Percentiles rank a stretch among this genome's conserved stretches.
Conservation (phyloP, 1,140 invertebrate species). For the Achroia grisella region DNA sequence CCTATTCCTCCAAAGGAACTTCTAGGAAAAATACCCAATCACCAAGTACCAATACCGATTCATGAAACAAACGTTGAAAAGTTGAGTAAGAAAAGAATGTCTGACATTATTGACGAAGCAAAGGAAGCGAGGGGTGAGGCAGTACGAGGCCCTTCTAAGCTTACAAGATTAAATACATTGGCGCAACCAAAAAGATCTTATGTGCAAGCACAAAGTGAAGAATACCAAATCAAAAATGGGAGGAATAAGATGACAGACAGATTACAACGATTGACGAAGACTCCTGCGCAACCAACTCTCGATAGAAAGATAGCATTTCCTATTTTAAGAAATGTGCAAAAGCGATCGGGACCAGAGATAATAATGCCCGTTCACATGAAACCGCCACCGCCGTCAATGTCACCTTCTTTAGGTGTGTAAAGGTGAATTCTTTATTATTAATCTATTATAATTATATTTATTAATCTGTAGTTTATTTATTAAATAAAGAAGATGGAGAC, state of each 20-base stretch:
- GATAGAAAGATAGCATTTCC: conserved; percentile 10
- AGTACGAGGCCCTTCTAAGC: conserved; percentile 47
- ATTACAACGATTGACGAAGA: conserved; percentile 17
- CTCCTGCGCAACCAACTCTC: background rate
- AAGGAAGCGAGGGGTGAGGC: conserved; percentile 60
- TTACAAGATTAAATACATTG: conserved; percentile 41
- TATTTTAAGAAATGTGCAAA: conserved; percentile 15
- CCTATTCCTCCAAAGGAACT: conserved; percentile 1
- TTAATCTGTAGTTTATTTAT: too few relatives aligned
- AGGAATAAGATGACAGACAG: conserved; percentile 27
- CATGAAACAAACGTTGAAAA: conserved; percentile 24
- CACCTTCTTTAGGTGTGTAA: conserved; percentile 53
- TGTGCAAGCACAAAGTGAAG: conserved; percentile 41
- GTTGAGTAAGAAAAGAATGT: conserved; percentile 28
- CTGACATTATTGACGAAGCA: conserved; percentile 49
- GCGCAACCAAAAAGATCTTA: conserved; percentile 54
- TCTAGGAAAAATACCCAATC: conserved; percentile 14
- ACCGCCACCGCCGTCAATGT: conserved; percentile 2
- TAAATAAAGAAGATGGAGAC: too few relatives aligned
- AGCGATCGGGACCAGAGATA: conserved; percentile 12
- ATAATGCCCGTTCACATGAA: conserved; percentile 8
- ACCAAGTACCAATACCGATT: conserved; percentile 1
- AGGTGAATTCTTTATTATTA: conserved; percentile 43
- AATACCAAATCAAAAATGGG: conserved; percentile 31
- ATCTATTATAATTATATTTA: too few relatives aligned